A percentile compares a stretch with the other conserved stretches of the same genome.
These are phyloP conservation scores for Gambusia holbrooki DNA, from an alignment of 2,113 vertebrate genomes.

Conservation along the genomic window DNA sequence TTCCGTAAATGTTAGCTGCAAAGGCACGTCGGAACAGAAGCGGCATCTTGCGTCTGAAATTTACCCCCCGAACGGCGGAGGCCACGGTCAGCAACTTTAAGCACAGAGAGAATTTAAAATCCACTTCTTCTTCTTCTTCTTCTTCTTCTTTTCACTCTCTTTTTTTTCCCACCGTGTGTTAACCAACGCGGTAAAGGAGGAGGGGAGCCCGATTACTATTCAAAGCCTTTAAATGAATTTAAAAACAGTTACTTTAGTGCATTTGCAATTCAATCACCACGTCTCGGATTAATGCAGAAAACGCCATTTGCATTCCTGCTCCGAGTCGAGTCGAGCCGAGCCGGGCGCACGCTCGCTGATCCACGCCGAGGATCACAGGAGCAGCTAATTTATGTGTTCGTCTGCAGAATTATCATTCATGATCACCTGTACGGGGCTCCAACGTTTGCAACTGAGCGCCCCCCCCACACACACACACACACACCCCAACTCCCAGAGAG, in stretches of 20 bases:
- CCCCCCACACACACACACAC: accelerated
- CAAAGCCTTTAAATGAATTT: slow-evolving; percentile 71
- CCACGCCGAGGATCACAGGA: slow-evolving; percentile 48
- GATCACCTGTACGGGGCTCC: slow-evolving; percentile 54
- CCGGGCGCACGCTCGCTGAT: slow-evolving; percentile 36
- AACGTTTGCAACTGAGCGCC: slow-evolving; percentile 11
- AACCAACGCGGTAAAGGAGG: slow-evolving; percentile 12
- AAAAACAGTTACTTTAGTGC: slow-evolving; percentile 69
- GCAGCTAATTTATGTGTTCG: slow-evolving; percentile 53
- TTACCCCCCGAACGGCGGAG: slow-evolving; percentile 14
- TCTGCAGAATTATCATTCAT: slow-evolving; percentile 50
- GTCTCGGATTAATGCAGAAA: slow-evolving; percentile 70
- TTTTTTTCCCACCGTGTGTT: slow-evolving; percentile 1
- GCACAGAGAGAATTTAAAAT: slow-evolving; percentile 38
- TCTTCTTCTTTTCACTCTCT: slow-evolving; percentile 4
- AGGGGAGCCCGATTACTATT: slow-evolving; percentile 52
- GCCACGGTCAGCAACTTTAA: slow-evolving; percentile 36
- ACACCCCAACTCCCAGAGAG: background rate
- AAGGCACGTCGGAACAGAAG: background rate
- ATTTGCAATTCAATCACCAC: slow-evolving; percentile 74
- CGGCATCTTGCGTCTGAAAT: background rate
- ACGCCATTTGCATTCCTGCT: slow-evolving; percentile 70
- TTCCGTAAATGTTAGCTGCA: background rate
- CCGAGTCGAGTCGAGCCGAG: slow-evolving; percentile 36
- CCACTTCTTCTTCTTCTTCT: slow-evolving; percentile 4